Conservation (phyloP, 2,113 vertebrate genomes). For the Arvicanthis niloticus region DNA sequence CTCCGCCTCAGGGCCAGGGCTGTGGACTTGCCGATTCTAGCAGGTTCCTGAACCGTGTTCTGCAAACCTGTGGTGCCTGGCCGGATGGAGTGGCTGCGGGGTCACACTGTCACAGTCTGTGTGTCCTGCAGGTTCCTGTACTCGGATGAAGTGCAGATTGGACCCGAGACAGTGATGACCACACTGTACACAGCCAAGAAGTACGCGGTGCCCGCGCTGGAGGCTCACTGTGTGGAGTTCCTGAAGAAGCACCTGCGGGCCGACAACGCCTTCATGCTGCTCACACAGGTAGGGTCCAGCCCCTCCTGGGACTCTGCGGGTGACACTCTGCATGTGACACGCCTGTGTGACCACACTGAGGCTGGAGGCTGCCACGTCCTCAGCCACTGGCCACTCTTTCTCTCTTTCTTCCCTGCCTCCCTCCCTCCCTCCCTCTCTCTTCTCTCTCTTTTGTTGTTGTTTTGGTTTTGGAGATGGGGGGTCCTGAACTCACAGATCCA, state of each 20-base stretch:
- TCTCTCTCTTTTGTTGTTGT: background rate
- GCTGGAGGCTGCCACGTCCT: background rate
- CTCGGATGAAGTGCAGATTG: slow-evolving; percentile 98
- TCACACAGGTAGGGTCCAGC: slow-evolving; percentile 92
- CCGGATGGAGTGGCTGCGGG: rapidly evolving
- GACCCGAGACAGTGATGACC: slow-evolving; percentile 99
- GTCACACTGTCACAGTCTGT: rapidly evolving
- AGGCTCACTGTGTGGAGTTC: slow-evolving; percentile 98
- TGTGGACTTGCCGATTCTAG: background rate
- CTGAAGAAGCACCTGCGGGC: slow-evolving; percentile 98
- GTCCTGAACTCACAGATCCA: no score
- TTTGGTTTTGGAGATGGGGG: background rate
- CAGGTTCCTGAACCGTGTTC: background rate
- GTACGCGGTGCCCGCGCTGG: slow-evolving; percentile 96
- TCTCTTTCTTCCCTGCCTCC: no score
- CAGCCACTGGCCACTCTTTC: background rate
- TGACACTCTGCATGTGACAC: background rate
- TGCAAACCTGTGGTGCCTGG: rapidly evolving
- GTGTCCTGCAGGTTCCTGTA: slow-evolving; percentile 93
- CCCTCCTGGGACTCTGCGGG: no score
- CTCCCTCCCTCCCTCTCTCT: no score
- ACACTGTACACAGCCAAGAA: slow-evolving; percentile 98
- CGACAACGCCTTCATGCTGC: slow-evolving; percentile 97
- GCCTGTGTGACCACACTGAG: background rate
- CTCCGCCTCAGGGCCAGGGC: background rate